Percentiles rank a stretch among this genome's conserved stretches.
phyloP scores from a whole-genome alignment of 2,888 invertebrate species.

The Eupithecia pulchellata region DNA sequence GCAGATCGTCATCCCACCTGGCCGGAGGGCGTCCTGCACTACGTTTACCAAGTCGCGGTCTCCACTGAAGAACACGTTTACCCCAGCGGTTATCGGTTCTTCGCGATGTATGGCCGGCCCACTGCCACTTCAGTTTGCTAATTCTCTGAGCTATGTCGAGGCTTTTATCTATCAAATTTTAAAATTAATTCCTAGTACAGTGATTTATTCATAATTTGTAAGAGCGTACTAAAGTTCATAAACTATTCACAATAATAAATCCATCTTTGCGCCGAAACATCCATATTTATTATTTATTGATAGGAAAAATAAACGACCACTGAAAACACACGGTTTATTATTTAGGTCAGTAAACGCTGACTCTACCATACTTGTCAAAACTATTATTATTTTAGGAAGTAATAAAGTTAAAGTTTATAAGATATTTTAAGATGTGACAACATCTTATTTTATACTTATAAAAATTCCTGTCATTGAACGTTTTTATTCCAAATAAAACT shows the following conservation, averaged over 20 bases:
- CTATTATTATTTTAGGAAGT: slow-evolving; percentile 10
- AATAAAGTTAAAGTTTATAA: slow-evolving; percentile 1
- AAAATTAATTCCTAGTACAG: neutral
- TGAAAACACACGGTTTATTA: slow-evolving; percentile 40
- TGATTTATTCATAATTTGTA: slow-evolving; percentile 3
- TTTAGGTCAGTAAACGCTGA: slow-evolving; percentile 21
- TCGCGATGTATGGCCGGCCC: no score
- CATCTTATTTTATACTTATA: slow-evolving; percentile 10
- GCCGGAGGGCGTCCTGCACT: no score
- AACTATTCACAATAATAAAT: slow-evolving; percentile 40
- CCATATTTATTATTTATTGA: slow-evolving; percentile 42
- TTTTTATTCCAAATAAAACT: neutral
- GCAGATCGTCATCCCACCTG: no score
- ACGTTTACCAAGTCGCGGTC: no score
- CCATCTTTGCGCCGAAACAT: slow-evolving; percentile 41
- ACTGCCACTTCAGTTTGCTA: no score
- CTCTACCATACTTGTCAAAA: neutral
- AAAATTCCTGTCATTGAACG: slow-evolving; percentile 12
- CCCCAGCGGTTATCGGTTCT: no score
- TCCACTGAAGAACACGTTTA: no score
- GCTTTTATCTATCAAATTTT: neutral
- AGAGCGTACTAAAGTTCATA: neutral
- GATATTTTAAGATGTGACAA: slow-evolving; percentile 13
- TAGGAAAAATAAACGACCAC: slow-evolving; percentile 34
- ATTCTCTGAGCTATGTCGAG: no score